Base-by-base conservation (phyloP, 2,113 vertebrate species). In the Dendropsophus ebraccatus region DNA sequence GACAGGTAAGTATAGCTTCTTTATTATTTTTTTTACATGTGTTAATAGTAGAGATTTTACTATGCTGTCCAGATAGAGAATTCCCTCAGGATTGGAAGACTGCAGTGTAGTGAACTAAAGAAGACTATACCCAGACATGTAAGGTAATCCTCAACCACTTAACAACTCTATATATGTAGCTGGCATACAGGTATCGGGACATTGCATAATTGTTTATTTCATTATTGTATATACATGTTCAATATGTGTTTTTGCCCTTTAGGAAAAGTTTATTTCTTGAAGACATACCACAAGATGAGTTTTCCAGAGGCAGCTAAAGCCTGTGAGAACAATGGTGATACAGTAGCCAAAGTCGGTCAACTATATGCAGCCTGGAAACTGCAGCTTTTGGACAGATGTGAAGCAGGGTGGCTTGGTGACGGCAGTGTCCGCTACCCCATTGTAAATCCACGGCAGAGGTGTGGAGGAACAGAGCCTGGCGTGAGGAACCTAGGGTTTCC, bases 361-460 rank as follows among this genome's bases (percentile, higher is more conserved):
- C 95, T 98, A 0, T 99, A 97, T 2, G 96, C 97, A 0, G 97
- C 97, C 0, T 99, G 97, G 98, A 97, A 97, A 91, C 90, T 97
- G 80, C 97, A 99, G 89, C 94, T 98, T 10, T 89, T 98, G 93
- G 97, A 99, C 87, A 95, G 95, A 84, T 99, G 98, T 69, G 96
- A 98, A 25, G 96, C 97, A 0, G 97, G 97, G 28, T 99, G 97
- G 97, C 87, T 98, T 88, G 95, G 95, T 32, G 97, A 98, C 5
- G 96, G 96, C 84, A 97, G 97, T 88, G 94, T 97, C 70, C 97
- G 98, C 28, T 99, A 99, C 89, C 97, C 98, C 88, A 98, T 99
- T 25, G 96, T 99, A 84, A 98, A 97, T 84, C 97, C 98, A 0
- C 94, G 97, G 0, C 88, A 93, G 0, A 96, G 96, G 87, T 99